A percentile compares a stretch with the other conserved stretches of the same genome.
These are phyloP conservation scores for Drosophila meridiana DNA, from an alignment of 2,888 invertebrate genomes.

Conservation along the genomic window DNA sequence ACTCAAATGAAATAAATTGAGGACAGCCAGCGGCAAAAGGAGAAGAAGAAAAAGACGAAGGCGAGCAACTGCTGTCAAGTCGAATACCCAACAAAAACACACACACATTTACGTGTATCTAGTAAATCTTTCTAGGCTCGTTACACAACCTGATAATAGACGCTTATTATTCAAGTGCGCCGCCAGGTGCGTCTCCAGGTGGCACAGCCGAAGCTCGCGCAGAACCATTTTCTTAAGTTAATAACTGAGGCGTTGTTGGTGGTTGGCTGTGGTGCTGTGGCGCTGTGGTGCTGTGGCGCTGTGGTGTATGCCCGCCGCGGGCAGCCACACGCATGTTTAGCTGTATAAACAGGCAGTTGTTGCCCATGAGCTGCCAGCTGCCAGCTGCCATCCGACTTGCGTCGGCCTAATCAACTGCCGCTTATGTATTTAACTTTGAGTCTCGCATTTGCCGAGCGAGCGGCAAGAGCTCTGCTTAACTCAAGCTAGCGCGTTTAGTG, in stretches of 20 bases:
- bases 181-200: conserved; percentile 60
- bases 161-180: conserved; percentile 71
- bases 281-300: neutral
- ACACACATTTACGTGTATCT: neutral
- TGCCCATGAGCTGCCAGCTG: conserved; percentile 11
- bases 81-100: too few species aligned
- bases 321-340: conserved; percentile 56
- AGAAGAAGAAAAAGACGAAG: neutral
- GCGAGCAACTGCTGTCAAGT: neutral
- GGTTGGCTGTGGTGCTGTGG: neutral
- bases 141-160: conserved; percentile 63
- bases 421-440: conserved; percentile 77
- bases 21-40: conserved; percentile 9
- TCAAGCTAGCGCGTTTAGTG: conserved; percentile 2
- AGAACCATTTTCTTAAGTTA: conserved; percentile 65
- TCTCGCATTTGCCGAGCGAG: conserved; percentile 57
- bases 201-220: conserved; percentile 37
- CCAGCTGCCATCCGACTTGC: conserved; percentile 10
- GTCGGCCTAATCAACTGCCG: conserved; percentile 73
- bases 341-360: conserved; percentile 34
- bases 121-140: conserved; percentile 42
- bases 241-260: conserved; percentile 50
- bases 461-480: conserved; percentile 43
- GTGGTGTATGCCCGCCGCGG: conserved; percentile 33
- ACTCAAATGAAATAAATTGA: conserved; percentile 7